phyloP scores from a whole-genome alignment of 1,140 invertebrate genomes.

The Drosophila watanabei region DNA sequence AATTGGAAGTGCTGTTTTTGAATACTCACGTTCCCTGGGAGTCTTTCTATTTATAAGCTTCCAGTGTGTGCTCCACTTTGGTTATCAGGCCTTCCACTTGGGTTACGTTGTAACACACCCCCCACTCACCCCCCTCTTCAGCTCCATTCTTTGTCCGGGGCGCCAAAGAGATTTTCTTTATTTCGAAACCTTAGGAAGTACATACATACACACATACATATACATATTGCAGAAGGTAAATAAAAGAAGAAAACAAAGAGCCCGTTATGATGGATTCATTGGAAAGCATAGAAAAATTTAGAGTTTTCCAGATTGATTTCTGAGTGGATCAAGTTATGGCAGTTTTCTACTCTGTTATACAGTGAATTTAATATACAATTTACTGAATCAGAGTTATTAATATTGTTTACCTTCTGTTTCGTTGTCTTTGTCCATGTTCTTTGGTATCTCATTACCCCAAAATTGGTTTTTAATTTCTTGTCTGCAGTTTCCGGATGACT shows the following conservation, averaged over 20 bases:
- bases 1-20: conserved; percentile 10
- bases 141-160: conserved; percentile 32
- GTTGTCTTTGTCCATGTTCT: background rate
- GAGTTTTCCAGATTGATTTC: background rate
- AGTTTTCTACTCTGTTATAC: background rate
- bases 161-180: conserved; percentile 30
- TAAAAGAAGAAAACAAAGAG: background rate
- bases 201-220: too few species aligned
- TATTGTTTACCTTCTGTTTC: background rate
- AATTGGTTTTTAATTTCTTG: conserved; percentile 12
- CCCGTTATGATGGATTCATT: background rate
- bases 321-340: background rate
- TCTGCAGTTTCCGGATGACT: conserved; percentile 26
- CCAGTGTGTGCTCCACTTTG: conserved; percentile 35
- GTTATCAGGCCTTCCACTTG: conserved; percentile 14
- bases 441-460: background rate
- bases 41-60: conserved; percentile 40
- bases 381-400: background rate
- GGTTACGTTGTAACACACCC: conserved; percentile 1
- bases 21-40: background rate
- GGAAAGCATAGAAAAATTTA: background rate
- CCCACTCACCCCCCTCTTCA: background rate
- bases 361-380: background rate
- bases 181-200: conserved; percentile 38
- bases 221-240: background rate